A percentile compares a stretch with the other conserved stretches of the same genome.
Evolutionary conservation across 2,797 vertebrate genomes (phyloP).

Genomic region (Rhinophrynus dorsalis): DNA sequence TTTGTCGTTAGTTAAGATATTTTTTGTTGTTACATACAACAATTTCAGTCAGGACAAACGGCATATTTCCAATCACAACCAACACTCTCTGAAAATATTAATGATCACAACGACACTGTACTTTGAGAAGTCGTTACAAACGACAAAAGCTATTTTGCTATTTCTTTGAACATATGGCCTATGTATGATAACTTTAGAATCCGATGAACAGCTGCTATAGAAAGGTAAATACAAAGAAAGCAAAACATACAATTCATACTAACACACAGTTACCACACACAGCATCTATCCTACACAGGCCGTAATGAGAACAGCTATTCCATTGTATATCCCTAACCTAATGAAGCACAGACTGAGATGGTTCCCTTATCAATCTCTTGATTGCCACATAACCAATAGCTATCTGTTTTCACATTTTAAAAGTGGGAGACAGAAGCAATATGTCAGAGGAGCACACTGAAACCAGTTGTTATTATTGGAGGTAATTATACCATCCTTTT

Average conservation of each 20-base stretch:
- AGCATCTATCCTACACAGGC: background rate
- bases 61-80: too few species aligned
- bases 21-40: too few species aligned
- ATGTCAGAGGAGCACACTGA: conserved; percentile 4
- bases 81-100: too few species aligned
- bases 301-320: background rate
- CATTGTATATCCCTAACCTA: conserved; percentile 2
- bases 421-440: background rate
- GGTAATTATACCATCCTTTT: background rate
- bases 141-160: too few species aligned
- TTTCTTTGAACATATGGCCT: too few species aligned
- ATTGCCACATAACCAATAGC: conserved; percentile 39
- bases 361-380: conserved; percentile 1
- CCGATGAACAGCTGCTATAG: too few species aligned
- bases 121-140: too few species aligned
- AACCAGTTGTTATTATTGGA: background rate
- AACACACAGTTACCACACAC: background rate
- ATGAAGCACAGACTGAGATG: conserved; percentile 33
- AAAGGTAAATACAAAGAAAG: background rate
- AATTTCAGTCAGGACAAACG: too few species aligned
- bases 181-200: too few species aligned
- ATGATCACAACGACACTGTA: too few species aligned
- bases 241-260: background rate
- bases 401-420: conserved; percentile 12
- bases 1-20: too few species aligned